phyloP scores from a whole-genome alignment of 2,888 invertebrate species.

The Lycocerus yunnanus region DNA sequence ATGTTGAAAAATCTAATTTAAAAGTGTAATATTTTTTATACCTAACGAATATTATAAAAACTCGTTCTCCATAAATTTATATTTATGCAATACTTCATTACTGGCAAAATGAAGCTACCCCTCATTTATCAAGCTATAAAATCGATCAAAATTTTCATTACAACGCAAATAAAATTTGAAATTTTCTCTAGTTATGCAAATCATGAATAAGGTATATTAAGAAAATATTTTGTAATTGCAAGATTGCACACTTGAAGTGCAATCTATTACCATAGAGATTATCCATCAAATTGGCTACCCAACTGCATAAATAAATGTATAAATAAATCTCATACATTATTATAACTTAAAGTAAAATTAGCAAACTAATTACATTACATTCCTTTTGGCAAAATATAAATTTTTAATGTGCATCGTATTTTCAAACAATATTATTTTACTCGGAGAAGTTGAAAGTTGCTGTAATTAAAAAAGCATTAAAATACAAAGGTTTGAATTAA shows the following conservation, averaged over 20 bases:
- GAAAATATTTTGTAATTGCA: not conserved
- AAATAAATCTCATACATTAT: not conserved
- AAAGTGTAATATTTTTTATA: not conserved
- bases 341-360: not conserved
- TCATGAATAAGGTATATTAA: not conserved
- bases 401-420: not conserved
- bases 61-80: not conserved
- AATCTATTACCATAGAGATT: not conserved
- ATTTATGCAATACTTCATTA: not conserved
- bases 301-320: not conserved
- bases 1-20: not conserved
- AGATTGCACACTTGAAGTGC: not conserved
- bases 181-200: not conserved
- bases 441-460: not conserved
- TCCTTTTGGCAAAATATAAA: not conserved
- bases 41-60: not conserved
- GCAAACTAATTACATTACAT: not conserved
- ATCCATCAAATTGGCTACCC: not conserved
- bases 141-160: not conserved
- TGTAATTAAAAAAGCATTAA: not conserved
- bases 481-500: not conserved
- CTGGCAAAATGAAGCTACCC: not conserved
- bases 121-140: not conserved
- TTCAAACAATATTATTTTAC: not conserved
- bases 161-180: not conserved